These are phyloP conservation scores for Anastrepha ludens DNA, from an alignment of 1,140 invertebrate species.

Conservation along the genomic window DNA sequence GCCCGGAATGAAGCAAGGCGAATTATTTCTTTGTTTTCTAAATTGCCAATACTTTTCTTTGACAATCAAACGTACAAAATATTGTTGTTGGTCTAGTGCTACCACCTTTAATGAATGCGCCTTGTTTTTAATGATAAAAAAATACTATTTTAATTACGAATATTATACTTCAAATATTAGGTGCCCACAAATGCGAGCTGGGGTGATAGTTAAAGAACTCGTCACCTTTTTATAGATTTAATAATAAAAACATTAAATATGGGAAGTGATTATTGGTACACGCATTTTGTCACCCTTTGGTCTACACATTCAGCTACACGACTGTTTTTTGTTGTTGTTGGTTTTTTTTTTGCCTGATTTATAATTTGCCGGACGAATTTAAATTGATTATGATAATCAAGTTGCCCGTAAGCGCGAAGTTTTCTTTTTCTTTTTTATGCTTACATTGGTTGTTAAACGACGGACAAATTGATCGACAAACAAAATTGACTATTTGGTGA, in stretches of 20 bases:
- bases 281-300: too few species aligned
- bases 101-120: too few species aligned
- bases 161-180: not conserved
- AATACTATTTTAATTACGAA: too few species aligned
- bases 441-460: not conserved
- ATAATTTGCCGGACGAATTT: not conserved
- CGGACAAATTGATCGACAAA: not conserved
- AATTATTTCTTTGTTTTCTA: too few species aligned
- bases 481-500: too few species aligned
- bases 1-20: too few species aligned
- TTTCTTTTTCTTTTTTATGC: not conserved
- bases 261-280: not conserved
- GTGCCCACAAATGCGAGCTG: not conserved
- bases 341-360: not conserved
- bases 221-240: not conserved
- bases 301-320: too few species aligned
- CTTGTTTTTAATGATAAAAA: too few species aligned
- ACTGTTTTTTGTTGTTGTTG: too few species aligned
- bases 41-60: too few species aligned
- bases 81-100: too few species aligned
- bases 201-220: not conserved
- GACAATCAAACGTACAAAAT: too few species aligned
- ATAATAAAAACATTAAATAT: not conserved
- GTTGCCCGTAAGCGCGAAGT: not conserved
- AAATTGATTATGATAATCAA: conserved; percentile 20